Percentiles rank a stretch among this genome's conserved stretches.
Conservation (phyloP, 1,140 invertebrate genomes). For the Bombus sylvicola region DNA sequence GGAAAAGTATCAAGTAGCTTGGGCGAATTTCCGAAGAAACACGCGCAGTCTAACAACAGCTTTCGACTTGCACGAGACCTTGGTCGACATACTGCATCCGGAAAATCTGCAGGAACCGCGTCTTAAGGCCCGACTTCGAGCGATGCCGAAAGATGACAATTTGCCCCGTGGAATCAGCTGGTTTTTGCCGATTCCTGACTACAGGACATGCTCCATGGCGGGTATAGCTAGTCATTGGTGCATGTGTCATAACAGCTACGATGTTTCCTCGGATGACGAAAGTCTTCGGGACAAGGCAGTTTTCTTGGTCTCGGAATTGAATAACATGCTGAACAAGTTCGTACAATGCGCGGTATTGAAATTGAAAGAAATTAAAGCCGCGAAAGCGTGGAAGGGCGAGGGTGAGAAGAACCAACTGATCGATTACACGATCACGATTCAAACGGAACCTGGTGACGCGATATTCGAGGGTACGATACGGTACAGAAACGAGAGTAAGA, state of each 20-base stretch:
- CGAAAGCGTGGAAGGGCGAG: conserved; percentile 82
- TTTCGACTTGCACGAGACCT: conserved; percentile 87
- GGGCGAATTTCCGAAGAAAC: conserved; percentile 84
- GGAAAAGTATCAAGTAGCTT: conserved; percentile 81
- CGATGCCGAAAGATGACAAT: conserved; percentile 67
- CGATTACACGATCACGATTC: conserved; percentile 87
- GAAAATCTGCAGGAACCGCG: conserved; percentile 68
- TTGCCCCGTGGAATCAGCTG: conserved; percentile 88
- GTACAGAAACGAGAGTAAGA: conserved; percentile 75
- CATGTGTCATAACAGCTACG: conserved; percentile 87
- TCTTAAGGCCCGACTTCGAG: conserved; percentile 63
- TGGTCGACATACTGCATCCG: conserved; percentile 85
- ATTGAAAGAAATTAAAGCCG: conserved; percentile 83
- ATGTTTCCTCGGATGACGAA: conserved; percentile 82
- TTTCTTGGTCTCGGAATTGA: conserved; percentile 86
- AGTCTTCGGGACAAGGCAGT: conserved; percentile 82
- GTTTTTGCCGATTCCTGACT: conserved; percentile 87
- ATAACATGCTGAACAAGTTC: conserved; percentile 84
- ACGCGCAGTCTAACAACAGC: conserved; percentile 83
- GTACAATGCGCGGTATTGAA: conserved; percentile 84
- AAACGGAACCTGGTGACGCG: conserved; percentile 87
- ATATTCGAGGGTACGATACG: conserved; percentile 90
- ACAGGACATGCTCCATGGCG: conserved; percentile 89
- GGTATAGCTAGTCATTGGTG: conserved; percentile 92
- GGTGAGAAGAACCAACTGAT: conserved; percentile 74